Percentiles rank a stretch among this genome's conserved stretches.
Conservation (phyloP, 1,140 invertebrate genomes). For the Ceratina calcarata region DNA sequence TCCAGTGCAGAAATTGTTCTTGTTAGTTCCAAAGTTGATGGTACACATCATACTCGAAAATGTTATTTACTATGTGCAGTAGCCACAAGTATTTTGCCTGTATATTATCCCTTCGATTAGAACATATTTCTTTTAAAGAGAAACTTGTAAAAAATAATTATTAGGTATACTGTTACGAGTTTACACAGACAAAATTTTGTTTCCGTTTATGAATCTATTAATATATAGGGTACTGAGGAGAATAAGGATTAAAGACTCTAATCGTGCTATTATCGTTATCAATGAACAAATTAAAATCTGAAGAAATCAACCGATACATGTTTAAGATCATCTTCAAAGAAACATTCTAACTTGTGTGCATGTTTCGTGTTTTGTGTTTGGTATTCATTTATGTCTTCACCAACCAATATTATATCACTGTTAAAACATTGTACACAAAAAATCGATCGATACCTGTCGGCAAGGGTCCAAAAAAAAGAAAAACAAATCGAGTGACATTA, state of each 20-base stretch:
- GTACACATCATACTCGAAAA: conserved; percentile 49
- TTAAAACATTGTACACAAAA: conserved; percentile 69
- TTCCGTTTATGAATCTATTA: conserved; percentile 45
- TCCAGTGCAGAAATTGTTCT: too few relatives aligned
- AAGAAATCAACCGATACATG: conserved; percentile 49
- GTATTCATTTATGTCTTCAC: conserved; percentile 65
- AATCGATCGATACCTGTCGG: conserved; percentile 65
- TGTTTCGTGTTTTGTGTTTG: conserved; percentile 74
- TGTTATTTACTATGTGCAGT: conserved; percentile 45
- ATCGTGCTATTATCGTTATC: conserved; percentile 44
- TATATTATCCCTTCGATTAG: conserved; percentile 38
- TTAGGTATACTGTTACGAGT: conserved; percentile 21
- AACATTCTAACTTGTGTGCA: conserved; percentile 63
- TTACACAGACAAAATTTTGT: conserved; percentile 61
- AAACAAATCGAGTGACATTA: not conserved
- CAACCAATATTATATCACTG: conserved; percentile 61
- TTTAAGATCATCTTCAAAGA: conserved; percentile 52
- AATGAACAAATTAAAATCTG: conserved; percentile 56
- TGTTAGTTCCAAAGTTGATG: not conserved
- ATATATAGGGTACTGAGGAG: conserved; percentile 28
- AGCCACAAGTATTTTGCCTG: conserved; percentile 59
- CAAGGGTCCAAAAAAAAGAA: conserved; percentile 58
- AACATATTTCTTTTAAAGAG: conserved; percentile 8
- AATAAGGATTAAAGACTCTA: conserved; percentile 42
- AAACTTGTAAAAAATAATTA: conserved; percentile 35